Evolutionary conservation across 2,113 vertebrate genomes (phyloP).

Genomic region (Rutilus rutilus): DNA sequence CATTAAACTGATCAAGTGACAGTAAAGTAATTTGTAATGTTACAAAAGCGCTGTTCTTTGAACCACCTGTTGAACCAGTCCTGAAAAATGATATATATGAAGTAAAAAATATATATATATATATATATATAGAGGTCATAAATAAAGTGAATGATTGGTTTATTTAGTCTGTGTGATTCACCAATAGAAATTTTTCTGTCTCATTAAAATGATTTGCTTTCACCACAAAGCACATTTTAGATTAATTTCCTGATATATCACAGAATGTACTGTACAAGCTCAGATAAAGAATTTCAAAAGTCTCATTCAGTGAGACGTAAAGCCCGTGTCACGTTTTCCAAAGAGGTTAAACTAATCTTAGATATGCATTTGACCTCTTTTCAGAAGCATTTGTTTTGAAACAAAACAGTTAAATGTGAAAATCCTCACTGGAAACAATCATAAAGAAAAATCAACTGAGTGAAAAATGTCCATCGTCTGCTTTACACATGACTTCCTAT

Average conservation of each 20-base stretch:
- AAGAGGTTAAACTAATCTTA: background rate
- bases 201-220: background rate
- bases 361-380: background rate
- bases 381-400: constrained; percentile 19
- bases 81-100: too few species aligned
- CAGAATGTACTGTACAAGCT: background rate
- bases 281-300: background rate
- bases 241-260: background rate
- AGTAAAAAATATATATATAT: too few species aligned
- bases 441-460: background rate
- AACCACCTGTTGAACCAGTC: too few species aligned
- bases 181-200: background rate
- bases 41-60: too few species aligned
- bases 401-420: constrained; percentile 24
- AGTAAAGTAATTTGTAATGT: too few species aligned
- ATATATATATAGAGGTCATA: background rate
- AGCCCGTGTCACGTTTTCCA: background rate
- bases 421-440: background rate
- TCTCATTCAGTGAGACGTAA: background rate
- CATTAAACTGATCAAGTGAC: too few species aligned
- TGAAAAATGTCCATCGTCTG: constrained; percentile 15
- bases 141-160: background rate
- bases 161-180: background rate
- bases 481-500: constrained; percentile 29
- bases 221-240: background rate